Base-by-base conservation (phyloP, 1,140 invertebrate genomes). In the Diorhabda sublineata region DNA sequence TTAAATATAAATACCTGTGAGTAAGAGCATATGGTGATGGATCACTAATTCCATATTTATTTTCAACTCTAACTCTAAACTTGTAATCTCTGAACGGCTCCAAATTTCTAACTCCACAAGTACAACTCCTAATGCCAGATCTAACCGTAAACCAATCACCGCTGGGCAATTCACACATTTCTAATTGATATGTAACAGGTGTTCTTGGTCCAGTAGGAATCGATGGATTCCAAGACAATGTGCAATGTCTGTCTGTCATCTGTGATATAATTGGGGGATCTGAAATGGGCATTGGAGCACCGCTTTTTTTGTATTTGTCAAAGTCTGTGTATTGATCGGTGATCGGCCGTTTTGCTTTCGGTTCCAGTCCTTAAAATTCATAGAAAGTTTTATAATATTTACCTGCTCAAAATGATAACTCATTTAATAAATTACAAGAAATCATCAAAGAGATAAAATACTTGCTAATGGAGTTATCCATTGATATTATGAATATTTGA, bases 11-110 rank as follows among this genome's bases (percentile, higher is more conserved):
- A 8, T 57, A 62, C 80, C 86, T 85, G 75, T 91, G 92, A 0
- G 94, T 96, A 64, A 90, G 86, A 0, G 90, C 91, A 78, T 89
- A 94, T 4, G 94, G 94, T 45, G 93, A 96, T 0, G 96, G 95
- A 79, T 98, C 96, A 80, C 94, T 96, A n/a, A 97, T 88, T n/a
- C 96, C 96, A 77, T 94, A 95, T 80, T 95, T 94, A 80, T 98
- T 98, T 78, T 97, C 95, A 2, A 97, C 96, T n/a, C 95, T 87
- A 43, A 98, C 87, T 59, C 96, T 85, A 84, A 97, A 97, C 78
- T 92, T 91, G 82, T 97, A 97, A 82, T 97, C 94, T 65, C 91
- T 85, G 82, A 92, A 92, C 0, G 94, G 94, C 75, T 92, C 89
- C 52, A 93, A 84, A 80, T 92, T 92, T 43, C 88, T 84, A 61